These are phyloP conservation scores for Pterostichus madidus DNA, from an alignment of 2,888 invertebrate genomes.

Conservation along the genomic window DNA sequence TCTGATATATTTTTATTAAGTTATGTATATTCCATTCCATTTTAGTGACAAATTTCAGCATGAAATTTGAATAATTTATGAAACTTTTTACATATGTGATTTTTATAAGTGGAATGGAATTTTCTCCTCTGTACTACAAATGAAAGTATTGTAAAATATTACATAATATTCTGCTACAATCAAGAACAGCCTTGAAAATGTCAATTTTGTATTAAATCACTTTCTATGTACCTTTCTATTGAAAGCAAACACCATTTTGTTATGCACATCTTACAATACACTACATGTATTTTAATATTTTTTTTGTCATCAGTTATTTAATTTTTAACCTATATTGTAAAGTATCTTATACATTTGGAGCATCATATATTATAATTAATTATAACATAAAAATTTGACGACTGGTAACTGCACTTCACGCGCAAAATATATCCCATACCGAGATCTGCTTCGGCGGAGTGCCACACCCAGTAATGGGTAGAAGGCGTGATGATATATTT, in stretches of 20 bases:
- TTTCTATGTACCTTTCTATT: conserved; percentile 30
- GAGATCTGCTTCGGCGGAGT: too few species aligned
- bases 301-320: too few species aligned
- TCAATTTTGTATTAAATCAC: conserved; percentile 38
- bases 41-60: neutral
- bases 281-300: too few species aligned
- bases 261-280: neutral
- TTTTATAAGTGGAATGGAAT: conserved; percentile 3
- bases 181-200: conserved; percentile 37
- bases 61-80: conserved; percentile 7
- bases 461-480: too few species aligned
- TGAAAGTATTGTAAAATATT: conserved; percentile 41
- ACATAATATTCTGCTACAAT: conserved; percentile 38
- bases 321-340: too few species aligned
- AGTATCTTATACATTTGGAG: too few species aligned
- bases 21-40: neutral
- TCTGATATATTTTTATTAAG: neutral
- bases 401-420: too few species aligned
- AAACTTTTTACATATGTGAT: conserved; percentile 11
- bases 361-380: too few species aligned
- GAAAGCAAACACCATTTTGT: conserved; percentile 26
- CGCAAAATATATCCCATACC: too few species aligned
- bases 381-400: too few species aligned
- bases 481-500: too few species aligned
- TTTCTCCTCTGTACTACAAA: conserved; percentile 23